Base-by-base conservation (phyloP, 2,888 invertebrate species). In the Aleiodes alternator region DNA sequence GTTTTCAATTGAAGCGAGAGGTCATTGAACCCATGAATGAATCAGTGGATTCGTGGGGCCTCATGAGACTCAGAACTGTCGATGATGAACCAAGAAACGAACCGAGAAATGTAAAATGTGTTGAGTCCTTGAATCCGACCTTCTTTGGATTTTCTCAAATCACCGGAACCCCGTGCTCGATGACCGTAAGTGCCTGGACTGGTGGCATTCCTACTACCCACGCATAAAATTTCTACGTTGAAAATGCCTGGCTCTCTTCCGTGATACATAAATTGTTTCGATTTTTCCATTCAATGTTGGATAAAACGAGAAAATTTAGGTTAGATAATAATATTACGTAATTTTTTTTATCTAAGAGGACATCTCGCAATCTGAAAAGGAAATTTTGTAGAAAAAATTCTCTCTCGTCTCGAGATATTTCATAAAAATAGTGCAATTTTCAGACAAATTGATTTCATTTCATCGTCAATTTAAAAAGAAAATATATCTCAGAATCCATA, bases 181-280 rank as follows among this genome's bases (percentile, higher is more conserved):
- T 69, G 76, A 70, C 73, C 76, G 69, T 50, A 48, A 69, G 66
- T 74, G 75, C 70, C 78, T 73, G 74, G 78, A 76, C 66, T 72
- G 76, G 76, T 72, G 61, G 78, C 79, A 78, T 79, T 79, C 79
- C 78, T 72, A 66, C 50, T 72, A 66, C 71, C 72, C 57, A 69
- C 61, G 53, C 70, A 72, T 56, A 6, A 38, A 55, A 34, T 61
- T 31, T 61, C 14, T 43, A 7, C 16, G 5, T 11, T 3, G 23
- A 56, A 56, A 14, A 61, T 38, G 38, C 4, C 4, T 14, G 14
- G 8, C 43, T 7, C 38, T 2, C 38, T 61, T 61, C 38, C 61
- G 61, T n/a, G 12, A 31, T 61, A 9, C 7, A 43, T 43, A 43
- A 61, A 31, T 59, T 23, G 23, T 56, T 6, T 34, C n/a, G 12